Evolutionary conservation across 2,797 vertebrate genomes (phyloP).

Genomic region (Fringilla coelebs): DNA sequence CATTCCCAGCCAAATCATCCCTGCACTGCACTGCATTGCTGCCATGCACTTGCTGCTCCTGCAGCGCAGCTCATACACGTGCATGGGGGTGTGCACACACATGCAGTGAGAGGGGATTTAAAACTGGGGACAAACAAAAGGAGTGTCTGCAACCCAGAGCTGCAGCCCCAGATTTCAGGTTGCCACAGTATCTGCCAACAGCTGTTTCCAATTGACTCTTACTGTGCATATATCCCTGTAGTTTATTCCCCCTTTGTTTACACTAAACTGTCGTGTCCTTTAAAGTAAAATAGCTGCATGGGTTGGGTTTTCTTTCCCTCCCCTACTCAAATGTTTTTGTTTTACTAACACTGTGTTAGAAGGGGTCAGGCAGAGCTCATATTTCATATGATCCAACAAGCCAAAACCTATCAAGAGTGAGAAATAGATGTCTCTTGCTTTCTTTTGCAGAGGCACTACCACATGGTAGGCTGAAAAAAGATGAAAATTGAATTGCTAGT

Average conservation of each 20-base stretch:
- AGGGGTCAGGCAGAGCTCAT: constrained; percentile 59
- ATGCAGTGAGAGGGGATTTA: background rate
- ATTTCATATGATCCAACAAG: constrained; percentile 54
- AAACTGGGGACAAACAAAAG: constrained; percentile 19
- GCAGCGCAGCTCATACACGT: background rate
- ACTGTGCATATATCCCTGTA: constrained; percentile 61
- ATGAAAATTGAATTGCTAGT: background rate
- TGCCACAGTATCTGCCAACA: constrained; percentile 43
- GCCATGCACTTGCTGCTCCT: background rate
- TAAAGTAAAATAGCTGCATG: constrained; percentile 67
- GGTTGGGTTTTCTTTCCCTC: constrained; percentile 50
- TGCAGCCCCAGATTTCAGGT: constrained; percentile 32
- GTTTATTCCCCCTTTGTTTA: constrained; percentile 69
- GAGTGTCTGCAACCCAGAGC: background rate
- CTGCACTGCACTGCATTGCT: background rate
- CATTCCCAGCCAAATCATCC: background rate
- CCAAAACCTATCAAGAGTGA: constrained; percentile 35
- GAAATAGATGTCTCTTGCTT: constrained; percentile 27
- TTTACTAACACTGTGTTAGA: constrained; percentile 65
- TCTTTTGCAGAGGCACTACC: background rate
- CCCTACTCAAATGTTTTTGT: constrained; percentile 66
- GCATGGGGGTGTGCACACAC: background rate
- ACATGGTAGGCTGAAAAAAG: background rate
- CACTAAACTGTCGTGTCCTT: constrained; percentile 56
- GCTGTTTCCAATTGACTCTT: constrained; percentile 65